Percentiles rank a stretch among this genome's conserved stretches.
Evolutionary conservation across 2,888 invertebrate species (phyloP).

Genomic region (Campaea margaritaria): DNA sequence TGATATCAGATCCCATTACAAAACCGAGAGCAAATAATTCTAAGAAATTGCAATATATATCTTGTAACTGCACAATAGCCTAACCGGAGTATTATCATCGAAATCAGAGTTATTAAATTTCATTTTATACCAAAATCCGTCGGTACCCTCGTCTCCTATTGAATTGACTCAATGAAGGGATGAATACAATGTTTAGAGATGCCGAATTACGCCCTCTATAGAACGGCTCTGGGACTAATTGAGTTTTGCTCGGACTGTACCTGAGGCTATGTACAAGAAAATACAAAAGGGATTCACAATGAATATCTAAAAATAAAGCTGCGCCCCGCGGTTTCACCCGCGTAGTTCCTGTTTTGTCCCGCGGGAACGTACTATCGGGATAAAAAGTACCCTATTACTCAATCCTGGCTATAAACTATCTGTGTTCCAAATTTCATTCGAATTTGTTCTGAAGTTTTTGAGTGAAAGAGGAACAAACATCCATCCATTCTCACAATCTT

Average conservation of each 20-base stretch:
- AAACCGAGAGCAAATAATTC: not conserved
- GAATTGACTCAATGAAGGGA: slow-evolving; percentile 12
- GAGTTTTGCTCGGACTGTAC: slow-evolving; percentile 17
- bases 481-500: too few species aligned
- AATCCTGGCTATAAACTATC: not conserved
- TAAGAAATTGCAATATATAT: not conserved
- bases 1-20: too few species aligned
- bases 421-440: too few species aligned
- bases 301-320: not conserved
- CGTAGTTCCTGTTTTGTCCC: not conserved
- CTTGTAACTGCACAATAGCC: not conserved
- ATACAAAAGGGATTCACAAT: not conserved
- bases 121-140: not conserved
- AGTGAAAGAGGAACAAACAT: too few species aligned
- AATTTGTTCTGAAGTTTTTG: too few species aligned
- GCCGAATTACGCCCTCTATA: slow-evolving; percentile 12
- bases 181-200: slow-evolving; percentile 7
- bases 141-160: not conserved
- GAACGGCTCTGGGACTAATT: slow-evolving; percentile 13
- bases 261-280: not conserved
- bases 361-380: not conserved
- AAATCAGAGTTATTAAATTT: not conserved
- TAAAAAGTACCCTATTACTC: not conserved
- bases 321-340: too few species aligned
- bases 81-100: not conserved